A percentile compares a stretch with the other conserved stretches of the same genome.
Conservation (phyloP, 2,888 invertebrate genomes). For the Drosophila paracracens region DNA sequence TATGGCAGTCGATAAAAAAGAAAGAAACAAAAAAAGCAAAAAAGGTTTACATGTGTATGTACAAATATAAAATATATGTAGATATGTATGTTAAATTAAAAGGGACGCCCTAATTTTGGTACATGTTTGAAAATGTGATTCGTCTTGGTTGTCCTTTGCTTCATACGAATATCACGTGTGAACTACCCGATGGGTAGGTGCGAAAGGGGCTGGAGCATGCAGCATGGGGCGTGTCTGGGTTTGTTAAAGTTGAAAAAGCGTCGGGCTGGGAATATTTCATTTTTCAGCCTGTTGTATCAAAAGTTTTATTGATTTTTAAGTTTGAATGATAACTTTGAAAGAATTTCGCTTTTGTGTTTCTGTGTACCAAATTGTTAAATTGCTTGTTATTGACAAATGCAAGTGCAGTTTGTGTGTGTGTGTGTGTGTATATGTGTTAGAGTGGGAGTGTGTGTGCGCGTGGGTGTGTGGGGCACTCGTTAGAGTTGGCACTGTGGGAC, state of each 20-base stretch:
- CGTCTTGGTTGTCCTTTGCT: background rate
- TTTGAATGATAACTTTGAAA: constrained; percentile 79
- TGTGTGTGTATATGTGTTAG: constrained; percentile 4
- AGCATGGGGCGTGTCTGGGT: constrained; percentile 2
- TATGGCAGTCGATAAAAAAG: constrained; percentile 38
- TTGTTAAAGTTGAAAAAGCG: constrained; percentile 29
- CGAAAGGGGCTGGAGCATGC: background rate
- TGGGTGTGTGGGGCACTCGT: constrained; percentile 28
- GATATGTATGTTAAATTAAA: constrained; percentile 25
- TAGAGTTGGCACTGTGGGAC: constrained; percentile 33
- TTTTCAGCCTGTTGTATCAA: constrained; percentile 57
- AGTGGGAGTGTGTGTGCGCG: constrained; percentile 9
- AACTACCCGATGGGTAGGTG: constrained; percentile 1
- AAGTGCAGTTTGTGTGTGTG: constrained; percentile 39
- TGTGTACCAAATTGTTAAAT: constrained; percentile 73
- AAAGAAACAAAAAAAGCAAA: constrained; percentile 4
- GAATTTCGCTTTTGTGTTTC: constrained; percentile 66
- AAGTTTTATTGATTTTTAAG: constrained; percentile 80
- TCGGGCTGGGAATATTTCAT: constrained; percentile 33
- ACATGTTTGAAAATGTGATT: constrained; percentile 14
- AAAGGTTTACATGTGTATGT: background rate
- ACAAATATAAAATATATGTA: background rate
- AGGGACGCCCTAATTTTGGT: constrained; percentile 23
- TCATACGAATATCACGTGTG: constrained; percentile 41
- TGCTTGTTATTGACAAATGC: constrained; percentile 81